Evolutionary conservation across 2,888 invertebrate species (phyloP).

Genomic region (Vesta saturnalis): DNA sequence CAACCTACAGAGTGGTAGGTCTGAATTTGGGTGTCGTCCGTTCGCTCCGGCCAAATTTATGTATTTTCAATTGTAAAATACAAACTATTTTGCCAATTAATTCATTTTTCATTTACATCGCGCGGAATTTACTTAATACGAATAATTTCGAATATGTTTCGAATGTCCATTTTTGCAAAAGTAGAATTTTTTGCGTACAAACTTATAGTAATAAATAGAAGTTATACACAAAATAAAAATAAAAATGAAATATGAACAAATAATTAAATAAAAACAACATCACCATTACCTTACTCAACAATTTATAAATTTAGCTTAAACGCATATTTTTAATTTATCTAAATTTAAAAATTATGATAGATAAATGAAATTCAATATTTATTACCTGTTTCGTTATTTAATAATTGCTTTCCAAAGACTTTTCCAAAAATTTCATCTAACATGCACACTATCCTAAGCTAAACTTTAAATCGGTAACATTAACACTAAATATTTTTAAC

Average conservation of each 20-base stretch:
- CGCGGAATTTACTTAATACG: not conserved
- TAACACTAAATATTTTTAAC: slow-evolving; percentile 2
- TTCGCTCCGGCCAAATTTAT: slow-evolving; percentile 48
- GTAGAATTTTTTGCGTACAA: too few species aligned
- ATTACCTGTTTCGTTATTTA: not conserved
- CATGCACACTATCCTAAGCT: not conserved
- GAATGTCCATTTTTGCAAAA: too few species aligned
- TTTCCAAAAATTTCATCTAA: not conserved
- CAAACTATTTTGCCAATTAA: slow-evolving; percentile 17
- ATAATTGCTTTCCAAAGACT: not conserved
- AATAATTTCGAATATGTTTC: not conserved
- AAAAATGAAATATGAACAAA: not conserved
- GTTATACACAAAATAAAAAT: not conserved
- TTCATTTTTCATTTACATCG: slow-evolving; percentile 4
- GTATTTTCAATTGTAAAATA: slow-evolving; percentile 26
- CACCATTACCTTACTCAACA: slow-evolving; percentile 27
- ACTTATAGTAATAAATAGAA: too few species aligned
- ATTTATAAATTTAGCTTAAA: slow-evolving; percentile 7
- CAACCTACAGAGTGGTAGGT: slow-evolving; percentile 70
- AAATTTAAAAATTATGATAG: not conserved
- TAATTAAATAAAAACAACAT: not conserved
- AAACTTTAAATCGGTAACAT: not conserved
- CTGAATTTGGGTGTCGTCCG: slow-evolving; percentile 58
- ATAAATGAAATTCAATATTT: not conserved
- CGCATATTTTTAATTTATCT: not conserved